phyloP scores from a whole-genome alignment of 2,797 vertebrate genomes.

The Rhynchotus rufescens region DNA sequence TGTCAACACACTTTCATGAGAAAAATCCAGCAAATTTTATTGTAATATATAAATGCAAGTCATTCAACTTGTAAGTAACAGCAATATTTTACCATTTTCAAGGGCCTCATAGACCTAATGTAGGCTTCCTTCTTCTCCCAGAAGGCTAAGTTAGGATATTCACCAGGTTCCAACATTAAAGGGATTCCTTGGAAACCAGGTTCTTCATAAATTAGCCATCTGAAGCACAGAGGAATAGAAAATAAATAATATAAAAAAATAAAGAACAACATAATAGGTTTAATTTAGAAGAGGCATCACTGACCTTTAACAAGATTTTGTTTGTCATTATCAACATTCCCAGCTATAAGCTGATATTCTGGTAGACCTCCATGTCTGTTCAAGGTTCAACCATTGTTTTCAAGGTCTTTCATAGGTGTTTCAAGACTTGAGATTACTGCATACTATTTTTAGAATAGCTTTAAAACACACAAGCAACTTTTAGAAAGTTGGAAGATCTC shows the following conservation, averaged over 20 bases:
- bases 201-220: constrained; percentile 94
- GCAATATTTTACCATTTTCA: constrained; percentile 88
- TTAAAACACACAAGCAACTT: not conserved
- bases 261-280: not conserved
- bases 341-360: not conserved
- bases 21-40: not conserved
- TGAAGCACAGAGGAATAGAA: constrained; percentile 51
- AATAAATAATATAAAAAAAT: not conserved
- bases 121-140: constrained; percentile 92
- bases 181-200: constrained; percentile 89
- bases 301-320: not conserved
- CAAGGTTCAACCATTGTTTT: not conserved
- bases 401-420: not conserved
- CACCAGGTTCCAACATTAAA: constrained; percentile 89
- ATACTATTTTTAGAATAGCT: not conserved
- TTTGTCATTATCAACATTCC: not conserved
- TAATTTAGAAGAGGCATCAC: not conserved
- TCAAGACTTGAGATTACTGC: not conserved
- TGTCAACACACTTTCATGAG: not conserved
- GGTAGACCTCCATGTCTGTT: not conserved
- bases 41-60: not conserved
- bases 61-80: not conserved
- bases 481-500: not conserved
- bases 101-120: constrained; percentile 90
- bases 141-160: constrained; percentile 89